These are phyloP conservation scores for Cephus nigrinus DNA, from an alignment of 2,888 invertebrate genomes.

Conservation along the genomic window DNA sequence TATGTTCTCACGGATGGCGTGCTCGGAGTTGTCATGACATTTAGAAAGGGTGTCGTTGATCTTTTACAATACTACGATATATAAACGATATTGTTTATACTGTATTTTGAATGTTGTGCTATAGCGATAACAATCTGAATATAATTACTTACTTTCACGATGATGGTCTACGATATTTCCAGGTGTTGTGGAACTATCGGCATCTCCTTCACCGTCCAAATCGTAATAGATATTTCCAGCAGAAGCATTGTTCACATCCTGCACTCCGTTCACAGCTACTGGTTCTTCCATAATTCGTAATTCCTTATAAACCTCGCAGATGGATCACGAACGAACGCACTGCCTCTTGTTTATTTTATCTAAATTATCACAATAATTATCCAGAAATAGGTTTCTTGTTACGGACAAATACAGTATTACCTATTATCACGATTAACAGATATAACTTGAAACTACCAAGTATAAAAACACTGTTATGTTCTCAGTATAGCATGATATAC, in stretches of 20 bases:
- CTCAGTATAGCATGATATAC: no score
- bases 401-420: neutral
- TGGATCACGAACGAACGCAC: no score
- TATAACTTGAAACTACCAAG: neutral
- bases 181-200: slow-evolving; percentile 58
- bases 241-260: slow-evolving; percentile 41
- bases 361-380: neutral
- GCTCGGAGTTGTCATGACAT: neutral
- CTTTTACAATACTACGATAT: neutral
- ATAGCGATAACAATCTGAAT: neutral
- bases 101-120: neutral
- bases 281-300: slow-evolving; percentile 48
- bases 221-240: slow-evolving; percentile 44
- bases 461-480: neutral
- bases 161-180: slow-evolving; percentile 48
- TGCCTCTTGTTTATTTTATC: neutral
- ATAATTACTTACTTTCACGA: slow-evolving; percentile 53
- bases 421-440: neutral
- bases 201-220: slow-evolving; percentile 57
- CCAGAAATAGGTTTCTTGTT: neutral
- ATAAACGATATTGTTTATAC: neutral
- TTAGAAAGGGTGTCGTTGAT: neutral
- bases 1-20: neutral
- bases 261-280: slow-evolving; percentile 45
- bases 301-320: neutral